Evolutionary conservation across 2,888 invertebrate species (phyloP).

Genomic region (Meta bourneti): DNA sequence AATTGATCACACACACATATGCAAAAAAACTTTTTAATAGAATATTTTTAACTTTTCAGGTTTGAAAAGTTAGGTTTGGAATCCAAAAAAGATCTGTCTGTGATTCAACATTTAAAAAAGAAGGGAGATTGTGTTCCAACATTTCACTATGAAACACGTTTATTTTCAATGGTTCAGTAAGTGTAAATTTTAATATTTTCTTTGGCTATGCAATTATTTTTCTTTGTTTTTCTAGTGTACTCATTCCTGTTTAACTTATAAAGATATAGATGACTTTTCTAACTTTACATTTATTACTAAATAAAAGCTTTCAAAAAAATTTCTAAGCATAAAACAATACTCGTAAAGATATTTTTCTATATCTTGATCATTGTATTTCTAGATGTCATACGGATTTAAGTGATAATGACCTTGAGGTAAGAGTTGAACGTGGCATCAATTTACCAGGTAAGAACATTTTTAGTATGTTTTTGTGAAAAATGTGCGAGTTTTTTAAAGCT

Average conservation of each 20-base stretch:
- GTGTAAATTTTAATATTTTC: slow-evolving; percentile 78
- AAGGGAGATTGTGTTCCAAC: slow-evolving; percentile 85
- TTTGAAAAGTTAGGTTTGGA: slow-evolving; percentile 92
- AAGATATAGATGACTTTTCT: not conserved
- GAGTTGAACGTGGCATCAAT: slow-evolving; percentile 91
- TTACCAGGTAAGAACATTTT: slow-evolving; percentile 82
- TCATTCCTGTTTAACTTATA: not conserved
- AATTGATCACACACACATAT: not conserved
- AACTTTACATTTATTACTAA: not conserved
- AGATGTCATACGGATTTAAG: slow-evolving; percentile 94
- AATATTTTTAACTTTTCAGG: slow-evolving; percentile 81
- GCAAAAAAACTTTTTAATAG: not conserved
- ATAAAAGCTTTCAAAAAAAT: not conserved
- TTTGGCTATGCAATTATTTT: not conserved
- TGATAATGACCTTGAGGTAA: slow-evolving; percentile 93
- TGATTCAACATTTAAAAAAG: slow-evolving; percentile 88
- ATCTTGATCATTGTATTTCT: slow-evolving; percentile 24
- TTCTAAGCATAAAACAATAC: not conserved
- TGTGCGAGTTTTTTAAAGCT: not conserved
- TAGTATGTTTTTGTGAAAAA: not conserved
- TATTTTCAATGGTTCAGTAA: slow-evolving; percentile 92
- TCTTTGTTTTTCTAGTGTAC: not conserved
- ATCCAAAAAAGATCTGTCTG: slow-evolving; percentile 93
- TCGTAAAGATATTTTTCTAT: not conserved
- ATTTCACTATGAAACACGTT: slow-evolving; percentile 94